A percentile compares a stretch with the other conserved stretches of the same genome.
Conservation (phyloP, 1,140 invertebrate species). For the Diorhabda elongata region DNA sequence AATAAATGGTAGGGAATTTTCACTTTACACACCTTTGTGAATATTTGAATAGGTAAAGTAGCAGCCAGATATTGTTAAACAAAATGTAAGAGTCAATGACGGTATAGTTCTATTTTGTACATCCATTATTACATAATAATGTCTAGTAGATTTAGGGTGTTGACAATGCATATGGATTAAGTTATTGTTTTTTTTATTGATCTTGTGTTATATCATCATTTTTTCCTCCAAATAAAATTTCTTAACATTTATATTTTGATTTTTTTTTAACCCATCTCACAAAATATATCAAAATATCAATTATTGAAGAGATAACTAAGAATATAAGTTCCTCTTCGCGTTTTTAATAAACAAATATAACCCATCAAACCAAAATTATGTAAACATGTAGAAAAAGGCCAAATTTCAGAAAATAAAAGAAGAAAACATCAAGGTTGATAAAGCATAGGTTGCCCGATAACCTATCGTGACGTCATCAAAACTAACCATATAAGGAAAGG, state of each 20-base stretch:
- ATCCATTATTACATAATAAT: constrained; percentile 28
- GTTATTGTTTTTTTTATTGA: constrained; percentile 27
- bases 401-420: too few species aligned
- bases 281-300: neutral
- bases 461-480: too few species aligned
- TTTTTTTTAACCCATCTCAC: neutral
- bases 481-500: too few species aligned
- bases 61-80: constrained; percentile 35
- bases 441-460: too few species aligned
- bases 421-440: too few species aligned
- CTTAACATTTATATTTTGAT: neutral
- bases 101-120: constrained; percentile 33
- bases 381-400: too few species aligned
- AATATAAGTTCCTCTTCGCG: too few species aligned
- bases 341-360: too few species aligned
- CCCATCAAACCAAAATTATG: too few species aligned
- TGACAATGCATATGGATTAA: constrained; percentile 26
- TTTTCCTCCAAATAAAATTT: constrained; percentile 21
- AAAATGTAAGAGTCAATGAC: constrained; percentile 31
- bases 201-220: constrained; percentile 22
- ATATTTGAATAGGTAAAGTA: constrained; percentile 31
- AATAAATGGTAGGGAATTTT: too few species aligned
- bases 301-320: too few species aligned
- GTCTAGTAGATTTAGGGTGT: constrained; percentile 31
- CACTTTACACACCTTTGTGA: neutral